Evolutionary conservation across 2,797 vertebrate species (phyloP), one percentile per base, ranked within the genome.

Genomic region (Pangasius djambal): DNA sequence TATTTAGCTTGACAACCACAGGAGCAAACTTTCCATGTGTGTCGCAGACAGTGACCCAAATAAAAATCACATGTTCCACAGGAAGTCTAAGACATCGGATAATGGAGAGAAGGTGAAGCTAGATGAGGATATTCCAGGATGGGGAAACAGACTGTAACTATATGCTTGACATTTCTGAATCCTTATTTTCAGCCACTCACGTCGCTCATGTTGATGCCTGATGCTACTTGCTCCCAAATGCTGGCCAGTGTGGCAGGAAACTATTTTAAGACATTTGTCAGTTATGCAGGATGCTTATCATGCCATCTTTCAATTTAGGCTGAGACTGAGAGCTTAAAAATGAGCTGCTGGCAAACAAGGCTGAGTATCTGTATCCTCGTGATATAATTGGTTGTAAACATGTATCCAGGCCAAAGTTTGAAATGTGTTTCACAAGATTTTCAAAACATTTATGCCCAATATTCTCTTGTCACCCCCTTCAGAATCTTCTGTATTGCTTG

Each of bases 241-340:
- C 52, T 69, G 40, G 72, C 61, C 87, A 65, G 52, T 83, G 63
- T 84, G 59, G 75, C 75, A 59, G 65, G 63, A 75, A 63, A 86
- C 91, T 91, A 92, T 91, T 91, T 87, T 92, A 83, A 70, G 91
- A 65, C 90, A 20, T 61, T 89, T 93, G 89, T 91, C 61, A 85
- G 89, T 86, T 90, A 90, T 83, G 78, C 84, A 65, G 74, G 69
- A 85, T 79, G 74, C 75, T 57, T 81, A 85, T 85, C 87, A 78
- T 85, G 57, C 61, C 82, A 67, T 85, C 83, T 77, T 85, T 85
- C 82, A 44, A 85, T 85, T 88, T 88, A 67, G 83, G 22, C 44
- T 28, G 88, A 86, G 75, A 67, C 44, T 16, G 59, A 85, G 72
- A 85, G 20, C 55, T 90, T 28, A 78, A 16, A 89, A 92, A 90